Percentiles rank a stretch among this genome's conserved stretches.
phyloP scores from a whole-genome alignment of 1,140 invertebrate genomes.

The Papilio glaucus region DNA sequence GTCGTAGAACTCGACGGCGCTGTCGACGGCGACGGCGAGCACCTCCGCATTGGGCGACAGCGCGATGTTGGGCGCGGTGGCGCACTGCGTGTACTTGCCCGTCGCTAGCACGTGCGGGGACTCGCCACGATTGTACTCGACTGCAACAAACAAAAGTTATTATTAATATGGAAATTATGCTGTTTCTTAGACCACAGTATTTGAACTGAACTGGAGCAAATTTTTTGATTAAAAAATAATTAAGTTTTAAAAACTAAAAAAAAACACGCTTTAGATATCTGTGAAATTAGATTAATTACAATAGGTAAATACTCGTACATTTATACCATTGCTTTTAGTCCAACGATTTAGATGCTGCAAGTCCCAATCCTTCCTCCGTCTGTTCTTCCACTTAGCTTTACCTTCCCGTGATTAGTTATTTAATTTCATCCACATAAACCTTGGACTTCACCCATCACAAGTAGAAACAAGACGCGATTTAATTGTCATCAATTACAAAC shows the following conservation, averaged over 20 bases:
- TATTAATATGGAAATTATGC: not conserved
- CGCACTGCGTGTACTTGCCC: slow-evolving; percentile 84
- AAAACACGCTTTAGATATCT: too few species aligned
- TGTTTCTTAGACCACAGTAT: not conserved
- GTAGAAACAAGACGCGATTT: not conserved
- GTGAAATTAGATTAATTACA: too few species aligned
- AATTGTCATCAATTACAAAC: slow-evolving; percentile 10
- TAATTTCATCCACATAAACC: slow-evolving; percentile 7
- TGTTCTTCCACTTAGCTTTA: too few species aligned
- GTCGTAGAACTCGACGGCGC: slow-evolving; percentile 88
- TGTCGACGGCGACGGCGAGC: slow-evolving; percentile 87
- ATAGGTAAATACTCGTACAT: too few species aligned
- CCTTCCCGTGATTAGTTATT: too few species aligned
- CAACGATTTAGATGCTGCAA: too few species aligned
- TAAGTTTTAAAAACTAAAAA: too few species aligned
- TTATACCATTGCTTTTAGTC: too few species aligned
- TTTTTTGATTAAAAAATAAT: too few species aligned
- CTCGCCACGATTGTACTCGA: slow-evolving; percentile 91
- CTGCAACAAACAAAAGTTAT: slow-evolving; percentile 80
- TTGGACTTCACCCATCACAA: slow-evolving; percentile 9
- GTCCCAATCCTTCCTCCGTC: too few species aligned
- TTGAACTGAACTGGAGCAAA: too few species aligned
- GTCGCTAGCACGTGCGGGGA: slow-evolving; percentile 88
- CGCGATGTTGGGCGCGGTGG: slow-evolving; percentile 83
- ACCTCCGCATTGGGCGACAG: slow-evolving; percentile 91